These are phyloP conservation scores for Trypoxylon attenuatum DNA, from an alignment of 2,888 invertebrate genomes.

Conservation along the genomic window DNA sequence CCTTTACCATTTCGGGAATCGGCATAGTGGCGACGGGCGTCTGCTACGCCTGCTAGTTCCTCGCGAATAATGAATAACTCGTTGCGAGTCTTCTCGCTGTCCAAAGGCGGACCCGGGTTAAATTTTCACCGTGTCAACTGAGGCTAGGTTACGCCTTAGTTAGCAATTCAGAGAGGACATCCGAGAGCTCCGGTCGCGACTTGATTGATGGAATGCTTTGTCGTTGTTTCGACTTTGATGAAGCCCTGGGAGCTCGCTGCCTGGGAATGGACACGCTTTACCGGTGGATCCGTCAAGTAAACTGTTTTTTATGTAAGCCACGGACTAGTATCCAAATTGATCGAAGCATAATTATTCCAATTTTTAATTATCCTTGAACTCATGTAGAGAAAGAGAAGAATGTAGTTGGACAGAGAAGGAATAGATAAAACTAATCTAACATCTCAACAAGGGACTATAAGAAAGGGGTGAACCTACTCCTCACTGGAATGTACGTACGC, in stretches of 20 bases:
- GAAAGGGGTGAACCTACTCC: too few species aligned
- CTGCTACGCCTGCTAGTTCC: constrained; percentile 7
- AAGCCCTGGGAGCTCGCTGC: neutral
- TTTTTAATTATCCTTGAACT: too few species aligned
- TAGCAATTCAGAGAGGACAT: constrained; percentile 10
- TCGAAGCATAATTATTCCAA: too few species aligned
- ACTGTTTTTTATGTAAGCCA: too few species aligned
- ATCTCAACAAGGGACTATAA: too few species aligned
- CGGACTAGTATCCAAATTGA: too few species aligned
- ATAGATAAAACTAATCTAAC: too few species aligned
- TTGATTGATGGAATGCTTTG: neutral
- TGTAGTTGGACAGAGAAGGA: neutral
- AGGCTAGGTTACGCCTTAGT: constrained; percentile 37
- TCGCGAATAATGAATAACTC: constrained; percentile 56
- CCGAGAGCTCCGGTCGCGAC: neutral
- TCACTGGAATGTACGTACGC: too few species aligned
- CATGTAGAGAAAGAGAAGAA: too few species aligned
- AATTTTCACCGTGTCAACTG: constrained; percentile 61
- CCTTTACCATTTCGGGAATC: neutral
- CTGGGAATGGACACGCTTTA: neutral
- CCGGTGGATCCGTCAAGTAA: too few species aligned
- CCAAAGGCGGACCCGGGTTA: constrained; percentile 56
- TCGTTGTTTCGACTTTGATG: neutral
- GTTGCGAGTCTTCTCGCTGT: constrained; percentile 35
- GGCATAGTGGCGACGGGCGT: neutral